Evolutionary conservation across 1,140 invertebrate genomes (phyloP).

Genomic region (Artemia franciscana): DNA sequence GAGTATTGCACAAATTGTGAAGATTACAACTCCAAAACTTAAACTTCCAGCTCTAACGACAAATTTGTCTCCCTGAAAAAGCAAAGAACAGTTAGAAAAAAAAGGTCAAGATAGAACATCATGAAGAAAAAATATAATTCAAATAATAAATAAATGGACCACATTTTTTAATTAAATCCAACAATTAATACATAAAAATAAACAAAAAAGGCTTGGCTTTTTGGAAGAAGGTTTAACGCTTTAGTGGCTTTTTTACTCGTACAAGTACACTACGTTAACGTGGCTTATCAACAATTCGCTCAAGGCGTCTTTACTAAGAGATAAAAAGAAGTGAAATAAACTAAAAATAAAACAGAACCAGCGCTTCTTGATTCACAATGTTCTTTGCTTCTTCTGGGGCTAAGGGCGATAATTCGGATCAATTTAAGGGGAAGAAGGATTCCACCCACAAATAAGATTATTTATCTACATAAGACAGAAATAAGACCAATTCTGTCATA

Average conservation of each 20-base stretch:
- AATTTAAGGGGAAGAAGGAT: too few relatives aligned
- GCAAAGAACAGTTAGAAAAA: conserved; percentile 9
- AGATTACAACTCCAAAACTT: conserved; percentile 32
- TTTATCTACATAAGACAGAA: too few relatives aligned
- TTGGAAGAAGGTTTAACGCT: neutral
- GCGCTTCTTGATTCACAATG: too few relatives aligned
- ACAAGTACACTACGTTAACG: neutral
- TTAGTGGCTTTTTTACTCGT: neutral
- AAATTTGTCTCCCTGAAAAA: conserved; percentile 27
- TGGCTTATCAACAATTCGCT: too few relatives aligned
- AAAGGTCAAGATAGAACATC: conserved; percentile 2
- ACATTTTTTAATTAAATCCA: neutral
- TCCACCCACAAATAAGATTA: too few relatives aligned
- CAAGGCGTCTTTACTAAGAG: too few relatives aligned
- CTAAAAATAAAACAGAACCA: too few relatives aligned
- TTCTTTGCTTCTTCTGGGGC: too few relatives aligned
- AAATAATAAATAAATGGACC: neutral
- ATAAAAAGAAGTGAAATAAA: too few relatives aligned
- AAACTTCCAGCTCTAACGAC: conserved; percentile 27
- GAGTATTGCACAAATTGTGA: conserved; percentile 25
- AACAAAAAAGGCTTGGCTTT: neutral
- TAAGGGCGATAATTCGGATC: too few relatives aligned
- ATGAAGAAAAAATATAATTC: neutral
- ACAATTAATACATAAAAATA: too few relatives aligned
- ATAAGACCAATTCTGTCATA: too few relatives aligned